phyloP scores from a whole-genome alignment of 2,113 vertebrate species.

The Gymnogyps californianus region DNA sequence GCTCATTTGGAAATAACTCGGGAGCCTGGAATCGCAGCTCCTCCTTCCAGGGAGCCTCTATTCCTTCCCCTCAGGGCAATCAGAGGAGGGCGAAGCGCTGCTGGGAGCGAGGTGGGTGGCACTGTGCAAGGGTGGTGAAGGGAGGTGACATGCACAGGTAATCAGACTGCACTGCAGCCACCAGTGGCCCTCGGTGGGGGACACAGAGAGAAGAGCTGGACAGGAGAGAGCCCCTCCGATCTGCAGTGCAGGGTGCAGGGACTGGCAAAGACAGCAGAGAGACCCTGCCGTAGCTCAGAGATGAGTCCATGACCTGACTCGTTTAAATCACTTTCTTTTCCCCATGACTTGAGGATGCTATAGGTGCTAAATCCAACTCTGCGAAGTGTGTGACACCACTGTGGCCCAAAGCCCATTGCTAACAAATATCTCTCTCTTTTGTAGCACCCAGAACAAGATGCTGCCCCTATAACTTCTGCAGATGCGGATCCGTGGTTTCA shows the following conservation, averaged over 20 bases:
- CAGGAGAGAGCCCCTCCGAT: neutral
- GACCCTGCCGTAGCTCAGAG: neutral
- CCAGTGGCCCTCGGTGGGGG: rapidly evolving
- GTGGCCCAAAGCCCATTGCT: neutral
- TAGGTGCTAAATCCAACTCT: neutral
- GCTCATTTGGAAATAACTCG: neutral
- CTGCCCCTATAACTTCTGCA: neutral
- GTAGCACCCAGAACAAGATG: neutral
- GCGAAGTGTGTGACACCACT: rapidly evolving
- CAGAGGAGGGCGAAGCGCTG: neutral
- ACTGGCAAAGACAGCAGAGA: neutral
- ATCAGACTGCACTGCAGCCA: neutral
- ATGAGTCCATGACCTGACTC: neutral
- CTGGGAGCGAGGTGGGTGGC: neutral
- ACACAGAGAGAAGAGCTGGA: neutral
- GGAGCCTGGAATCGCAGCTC: neutral
- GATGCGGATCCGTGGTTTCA: neutral
- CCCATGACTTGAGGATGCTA: neutral
- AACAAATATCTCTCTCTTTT: neutral
- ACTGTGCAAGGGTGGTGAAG: rapidly evolving
- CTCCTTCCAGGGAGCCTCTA: neutral
- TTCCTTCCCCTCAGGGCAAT: neutral
- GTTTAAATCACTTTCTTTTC: neutral
- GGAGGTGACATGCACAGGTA: neutral
- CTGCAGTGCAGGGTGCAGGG: neutral